A percentile compares a stretch with the other conserved stretches of the same genome.
These are phyloP conservation scores for Euleptes europaea DNA, from an alignment of 2,113 vertebrate genomes.

Conservation along the genomic window DNA sequence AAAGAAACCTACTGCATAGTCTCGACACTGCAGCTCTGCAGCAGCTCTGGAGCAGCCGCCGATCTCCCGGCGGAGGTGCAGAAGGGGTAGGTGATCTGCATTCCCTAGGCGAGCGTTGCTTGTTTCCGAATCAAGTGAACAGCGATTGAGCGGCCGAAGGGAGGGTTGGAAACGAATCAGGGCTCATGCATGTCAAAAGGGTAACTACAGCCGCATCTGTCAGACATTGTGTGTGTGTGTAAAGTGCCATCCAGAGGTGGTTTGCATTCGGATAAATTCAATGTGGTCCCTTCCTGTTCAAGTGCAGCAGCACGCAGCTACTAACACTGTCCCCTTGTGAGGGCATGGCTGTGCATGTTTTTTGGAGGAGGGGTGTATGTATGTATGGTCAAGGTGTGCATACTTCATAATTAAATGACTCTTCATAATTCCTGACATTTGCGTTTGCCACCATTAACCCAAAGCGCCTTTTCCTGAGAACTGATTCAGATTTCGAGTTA, in stretches of 20 bases:
- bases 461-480: not conserved
- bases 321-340: not conserved
- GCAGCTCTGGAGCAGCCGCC: constrained; percentile 40
- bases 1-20: constrained; percentile 26
- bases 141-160: not conserved
- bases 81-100: not conserved
- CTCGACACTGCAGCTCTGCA: constrained; percentile 11
- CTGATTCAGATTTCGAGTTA: not conserved
- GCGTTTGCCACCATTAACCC: not conserved
- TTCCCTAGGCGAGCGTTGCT: not conserved
- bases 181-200: not conserved
- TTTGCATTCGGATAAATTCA: too few relatives aligned
- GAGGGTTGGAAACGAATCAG: too few relatives aligned
- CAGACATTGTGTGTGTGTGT: too few relatives aligned
- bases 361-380: not conserved
- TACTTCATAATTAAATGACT: not conserved
- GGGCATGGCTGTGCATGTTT: not conserved
- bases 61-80: constrained; percentile 4
- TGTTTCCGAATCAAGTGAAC: not conserved
- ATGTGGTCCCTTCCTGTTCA: too few relatives aligned
- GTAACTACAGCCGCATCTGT: not conserved
- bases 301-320: too few relatives aligned
- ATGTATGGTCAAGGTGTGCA: not conserved
- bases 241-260: too few relatives aligned
- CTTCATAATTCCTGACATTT: not conserved